Evolutionary conservation across 2,888 invertebrate genomes (phyloP).

Genomic region (Scaptomyza caliginosa): DNA sequence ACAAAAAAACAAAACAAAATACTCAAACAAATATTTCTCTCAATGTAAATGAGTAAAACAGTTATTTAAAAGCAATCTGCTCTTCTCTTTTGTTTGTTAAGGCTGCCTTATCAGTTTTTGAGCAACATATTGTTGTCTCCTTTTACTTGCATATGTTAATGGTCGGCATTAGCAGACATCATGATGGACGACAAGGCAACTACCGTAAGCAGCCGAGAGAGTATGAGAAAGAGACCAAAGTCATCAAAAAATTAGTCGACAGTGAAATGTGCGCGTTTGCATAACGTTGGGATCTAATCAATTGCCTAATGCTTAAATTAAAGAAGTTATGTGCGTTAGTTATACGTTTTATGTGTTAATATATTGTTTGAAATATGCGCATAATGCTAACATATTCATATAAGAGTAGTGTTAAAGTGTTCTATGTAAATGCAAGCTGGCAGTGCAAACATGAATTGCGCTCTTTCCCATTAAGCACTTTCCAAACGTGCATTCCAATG

Average conservation of each 20-base stretch:
- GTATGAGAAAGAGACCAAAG: neutral
- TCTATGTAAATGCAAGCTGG: neutral
- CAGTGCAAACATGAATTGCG: neutral
- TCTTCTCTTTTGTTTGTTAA: neutral
- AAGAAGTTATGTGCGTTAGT: neutral
- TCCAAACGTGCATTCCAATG: neutral
- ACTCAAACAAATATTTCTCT: too few relatives aligned
- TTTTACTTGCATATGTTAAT: neutral
- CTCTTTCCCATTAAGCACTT: neutral
- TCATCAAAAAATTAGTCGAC: neutral
- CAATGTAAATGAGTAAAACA: too few relatives aligned
- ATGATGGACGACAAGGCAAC: neutral
- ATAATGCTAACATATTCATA: neutral
- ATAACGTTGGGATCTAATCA: neutral
- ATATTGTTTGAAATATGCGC: neutral
- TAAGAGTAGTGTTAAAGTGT: neutral
- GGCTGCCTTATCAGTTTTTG: neutral
- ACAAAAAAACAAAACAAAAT: conserved; percentile 23
- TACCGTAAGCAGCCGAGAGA: neutral
- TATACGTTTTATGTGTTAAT: neutral
- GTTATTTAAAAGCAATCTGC: neutral
- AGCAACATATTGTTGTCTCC: neutral
- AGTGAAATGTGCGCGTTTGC: neutral
- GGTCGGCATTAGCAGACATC: neutral
- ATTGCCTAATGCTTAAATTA: neutral